Conservation (phyloP, 2,797 vertebrate species). For the Psittacula derbiana region DNA sequence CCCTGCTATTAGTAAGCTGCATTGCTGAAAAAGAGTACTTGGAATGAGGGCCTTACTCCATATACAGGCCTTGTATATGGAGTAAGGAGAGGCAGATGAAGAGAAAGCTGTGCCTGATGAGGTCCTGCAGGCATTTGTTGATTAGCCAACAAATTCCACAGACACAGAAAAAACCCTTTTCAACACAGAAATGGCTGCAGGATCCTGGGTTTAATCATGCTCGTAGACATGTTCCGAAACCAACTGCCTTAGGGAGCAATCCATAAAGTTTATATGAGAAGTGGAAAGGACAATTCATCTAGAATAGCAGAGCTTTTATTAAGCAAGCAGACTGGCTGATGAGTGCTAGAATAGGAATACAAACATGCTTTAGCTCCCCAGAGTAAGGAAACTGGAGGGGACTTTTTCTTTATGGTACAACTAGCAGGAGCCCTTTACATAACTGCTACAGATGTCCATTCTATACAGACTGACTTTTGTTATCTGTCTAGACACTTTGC, state of each 20-base stretch:
- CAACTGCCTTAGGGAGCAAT: not conserved
- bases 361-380: not conserved
- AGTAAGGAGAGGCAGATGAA: not conserved
- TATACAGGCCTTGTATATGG: not conserved
- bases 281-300: not conserved
- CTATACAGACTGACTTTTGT: not conserved
- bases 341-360: not conserved
- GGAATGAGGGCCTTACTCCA: not conserved
- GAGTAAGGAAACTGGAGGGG: not conserved
- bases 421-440: not conserved
- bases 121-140: not conserved
- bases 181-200: not conserved
- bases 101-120: not conserved
- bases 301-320: not conserved
- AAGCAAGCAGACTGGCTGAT: not conserved
- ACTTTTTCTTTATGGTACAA: not conserved
- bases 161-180: not conserved
- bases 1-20: not conserved
- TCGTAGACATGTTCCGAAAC: not conserved
- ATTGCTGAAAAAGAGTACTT: not conserved
- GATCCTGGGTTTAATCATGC: not conserved
- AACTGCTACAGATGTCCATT: not conserved
- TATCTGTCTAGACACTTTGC: not conserved
- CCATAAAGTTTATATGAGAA: not conserved
- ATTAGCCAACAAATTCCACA: not conserved